phyloP scores from a whole-genome alignment of 2,797 vertebrate species.

The Etheostoma nigrum region DNA sequence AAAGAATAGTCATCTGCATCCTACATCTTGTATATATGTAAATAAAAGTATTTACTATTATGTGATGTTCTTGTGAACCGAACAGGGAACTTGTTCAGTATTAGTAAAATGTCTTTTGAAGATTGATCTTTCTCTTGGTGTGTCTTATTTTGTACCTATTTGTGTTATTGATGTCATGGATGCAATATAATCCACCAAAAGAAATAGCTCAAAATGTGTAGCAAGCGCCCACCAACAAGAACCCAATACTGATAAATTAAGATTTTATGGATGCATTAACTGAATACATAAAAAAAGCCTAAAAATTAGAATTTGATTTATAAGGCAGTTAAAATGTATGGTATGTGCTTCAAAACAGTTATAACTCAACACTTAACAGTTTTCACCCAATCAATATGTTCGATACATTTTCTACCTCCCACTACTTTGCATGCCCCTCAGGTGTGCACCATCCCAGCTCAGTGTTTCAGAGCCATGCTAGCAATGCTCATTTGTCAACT shows the following conservation, averaged over 20 bases:
- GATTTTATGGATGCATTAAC: conserved; percentile 12
- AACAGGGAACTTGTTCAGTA: conserved; percentile 73
- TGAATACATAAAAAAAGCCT: conserved; percentile 2
- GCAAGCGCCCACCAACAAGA: conserved; percentile 39
- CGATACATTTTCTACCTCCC: conserved; percentile 60
- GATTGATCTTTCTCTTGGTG: conserved; percentile 39
- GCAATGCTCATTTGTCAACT: conserved; percentile 14
- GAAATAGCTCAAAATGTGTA: conserved; percentile 50
- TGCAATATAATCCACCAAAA: conserved; percentile 47
- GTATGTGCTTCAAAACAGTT: conserved; percentile 15
- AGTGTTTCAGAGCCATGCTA: conserved; percentile 19
- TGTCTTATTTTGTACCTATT: conserved; percentile 66
- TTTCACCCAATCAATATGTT: conserved; percentile 1
- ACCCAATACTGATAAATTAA: conserved; percentile 5
- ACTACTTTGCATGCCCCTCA: conserved; percentile 13
- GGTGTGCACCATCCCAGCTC: conserved; percentile 12
- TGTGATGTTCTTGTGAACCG: conserved; percentile 67
- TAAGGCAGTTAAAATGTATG: neutral
- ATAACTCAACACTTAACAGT: conserved; percentile 13
- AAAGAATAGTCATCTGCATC: conserved; percentile 64
- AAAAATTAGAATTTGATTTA: conserved; percentile 14
- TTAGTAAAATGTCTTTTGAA: conserved; percentile 64
- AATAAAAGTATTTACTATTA: conserved; percentile 67
- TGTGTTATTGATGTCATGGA: conserved; percentile 60
- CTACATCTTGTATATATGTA: conserved; percentile 76